A percentile compares a stretch with the other conserved stretches of the same genome.
Evolutionary conservation across 2,113 vertebrate genomes (phyloP).

Genomic region (Capreolus pygargus): DNA sequence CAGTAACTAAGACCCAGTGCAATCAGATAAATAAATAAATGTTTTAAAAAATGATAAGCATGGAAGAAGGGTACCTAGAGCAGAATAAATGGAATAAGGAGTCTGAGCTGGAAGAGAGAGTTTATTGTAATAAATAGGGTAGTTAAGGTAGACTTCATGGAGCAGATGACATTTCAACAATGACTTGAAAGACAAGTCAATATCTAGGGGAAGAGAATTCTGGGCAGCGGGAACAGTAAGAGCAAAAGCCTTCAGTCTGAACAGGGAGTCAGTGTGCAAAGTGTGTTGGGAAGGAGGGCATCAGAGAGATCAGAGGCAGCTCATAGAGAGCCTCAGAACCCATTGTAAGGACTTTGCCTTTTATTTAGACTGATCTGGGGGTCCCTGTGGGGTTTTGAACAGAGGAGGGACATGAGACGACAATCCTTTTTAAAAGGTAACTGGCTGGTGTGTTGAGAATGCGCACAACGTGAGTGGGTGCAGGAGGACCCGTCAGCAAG

Average conservation of each 20-base stretch:
- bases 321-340: not conserved
- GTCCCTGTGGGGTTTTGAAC: not conserved
- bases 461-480: too few species aligned
- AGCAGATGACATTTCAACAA: not conserved
- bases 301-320: not conserved
- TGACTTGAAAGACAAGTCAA: not conserved
- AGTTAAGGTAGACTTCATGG: not conserved
- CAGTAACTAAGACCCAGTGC: too few species aligned
- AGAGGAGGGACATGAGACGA: not conserved
- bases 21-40: too few species aligned
- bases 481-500: not conserved
- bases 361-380: not conserved
- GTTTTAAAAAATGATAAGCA: too few species aligned
- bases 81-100: not conserved
- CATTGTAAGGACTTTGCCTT: not conserved
- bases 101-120: not conserved
- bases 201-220: not conserved
- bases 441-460: not conserved
- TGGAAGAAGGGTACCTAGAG: not conserved
- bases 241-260: not conserved
- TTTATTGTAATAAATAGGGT: not conserved
- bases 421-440: not conserved
- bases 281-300: too few species aligned
- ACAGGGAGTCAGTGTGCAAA: not conserved
- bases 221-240: not conserved